phyloP scores from a whole-genome alignment of 2,888 invertebrate species.

The Zelleria hepariella region DNA sequence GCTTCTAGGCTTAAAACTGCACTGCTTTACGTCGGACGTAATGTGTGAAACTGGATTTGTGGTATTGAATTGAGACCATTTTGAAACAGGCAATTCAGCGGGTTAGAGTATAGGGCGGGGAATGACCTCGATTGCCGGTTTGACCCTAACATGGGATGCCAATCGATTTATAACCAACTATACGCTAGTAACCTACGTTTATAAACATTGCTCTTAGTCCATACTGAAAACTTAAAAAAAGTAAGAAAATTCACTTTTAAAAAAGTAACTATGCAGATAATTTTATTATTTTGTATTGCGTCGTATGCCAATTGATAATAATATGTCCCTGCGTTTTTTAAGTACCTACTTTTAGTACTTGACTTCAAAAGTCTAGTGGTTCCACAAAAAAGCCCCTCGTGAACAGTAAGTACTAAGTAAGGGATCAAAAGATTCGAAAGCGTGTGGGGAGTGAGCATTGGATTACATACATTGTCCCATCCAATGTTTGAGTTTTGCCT shows the following conservation, averaged over 20 bases:
- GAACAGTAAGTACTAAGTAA: neutral
- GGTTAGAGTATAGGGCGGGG: slow-evolving; percentile 44
- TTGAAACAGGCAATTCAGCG: slow-evolving; percentile 32
- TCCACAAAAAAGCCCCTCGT: neutral
- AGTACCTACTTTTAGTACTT: too few species aligned
- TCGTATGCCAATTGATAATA: too few species aligned
- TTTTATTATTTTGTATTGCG: too few species aligned
- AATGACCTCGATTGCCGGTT: slow-evolving; percentile 33
- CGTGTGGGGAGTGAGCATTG: neutral
- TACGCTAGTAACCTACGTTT: neutral
- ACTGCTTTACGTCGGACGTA: too few species aligned
- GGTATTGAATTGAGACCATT: slow-evolving; percentile 24
- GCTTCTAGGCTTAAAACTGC: slow-evolving; percentile 7
- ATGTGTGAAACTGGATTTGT: slow-evolving; percentile 15
- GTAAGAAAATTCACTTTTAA: too few species aligned
- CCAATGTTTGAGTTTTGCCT: neutral
- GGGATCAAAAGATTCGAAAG: neutral
- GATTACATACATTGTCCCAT: neutral
- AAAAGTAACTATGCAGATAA: too few species aligned
- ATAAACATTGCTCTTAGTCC: neutral
- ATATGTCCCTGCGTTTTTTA: too few species aligned
- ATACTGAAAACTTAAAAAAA: neutral
- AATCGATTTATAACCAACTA: neutral
- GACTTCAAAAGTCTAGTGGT: neutral
- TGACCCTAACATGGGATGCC: slow-evolving; percentile 12